phyloP scores from a whole-genome alignment of 2,797 vertebrate species.

The Catamblyrhynchus diadema region DNA sequence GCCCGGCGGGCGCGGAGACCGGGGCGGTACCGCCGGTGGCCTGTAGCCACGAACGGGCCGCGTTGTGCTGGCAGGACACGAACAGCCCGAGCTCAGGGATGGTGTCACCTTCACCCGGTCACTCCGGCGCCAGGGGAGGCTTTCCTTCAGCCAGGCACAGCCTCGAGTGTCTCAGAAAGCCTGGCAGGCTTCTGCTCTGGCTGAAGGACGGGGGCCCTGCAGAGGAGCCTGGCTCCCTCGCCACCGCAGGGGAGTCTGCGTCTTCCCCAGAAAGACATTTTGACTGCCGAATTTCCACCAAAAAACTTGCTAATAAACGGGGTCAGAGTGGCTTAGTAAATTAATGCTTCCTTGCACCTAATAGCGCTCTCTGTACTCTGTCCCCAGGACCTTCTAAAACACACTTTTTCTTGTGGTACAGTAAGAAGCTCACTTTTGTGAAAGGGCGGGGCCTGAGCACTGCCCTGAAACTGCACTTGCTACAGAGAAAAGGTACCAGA shows the following conservation, averaged over 20 bases:
- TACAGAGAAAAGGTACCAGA: neutral
- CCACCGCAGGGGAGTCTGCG: fast-evolving
- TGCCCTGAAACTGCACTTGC: neutral
- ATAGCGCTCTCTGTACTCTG: neutral
- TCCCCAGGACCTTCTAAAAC: neutral
- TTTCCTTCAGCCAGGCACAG: neutral
- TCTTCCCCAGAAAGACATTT: neutral
- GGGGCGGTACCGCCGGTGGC: fast-evolving
- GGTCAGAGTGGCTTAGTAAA: neutral
- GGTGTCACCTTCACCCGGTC: neutral
- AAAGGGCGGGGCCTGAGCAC: neutral
- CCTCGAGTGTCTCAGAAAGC: neutral
- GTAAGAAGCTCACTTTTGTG: neutral
- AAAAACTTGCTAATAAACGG: neutral
- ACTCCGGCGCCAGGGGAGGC: fast-evolving
- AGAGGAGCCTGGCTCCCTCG: neutral
- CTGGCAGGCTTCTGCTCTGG: neutral
- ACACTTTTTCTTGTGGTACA: neutral
- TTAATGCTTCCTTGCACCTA: neutral
- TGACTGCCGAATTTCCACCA: neutral
- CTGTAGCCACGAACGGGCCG: neutral
- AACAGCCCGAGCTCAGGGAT: neutral
- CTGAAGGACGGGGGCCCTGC: neutral
- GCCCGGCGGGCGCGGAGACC: fast-evolving
- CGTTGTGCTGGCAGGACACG: neutral